phyloP scores from a whole-genome alignment of 2,113 vertebrate genomes.

The Scopus umbretta region DNA sequence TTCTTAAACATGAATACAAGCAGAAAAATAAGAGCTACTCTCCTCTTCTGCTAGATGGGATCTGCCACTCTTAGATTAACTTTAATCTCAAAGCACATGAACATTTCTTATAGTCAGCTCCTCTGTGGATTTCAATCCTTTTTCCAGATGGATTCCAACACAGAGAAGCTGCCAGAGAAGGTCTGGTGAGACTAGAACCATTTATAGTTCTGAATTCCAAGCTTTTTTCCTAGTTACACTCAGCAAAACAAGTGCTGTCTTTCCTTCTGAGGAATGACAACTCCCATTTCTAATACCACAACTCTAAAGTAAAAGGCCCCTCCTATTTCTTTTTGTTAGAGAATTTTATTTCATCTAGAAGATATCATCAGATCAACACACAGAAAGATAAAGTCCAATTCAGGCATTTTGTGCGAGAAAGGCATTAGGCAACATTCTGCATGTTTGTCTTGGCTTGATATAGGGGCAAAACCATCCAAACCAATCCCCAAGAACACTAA shows the following conservation, averaged over 20 bases:
- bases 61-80: not conserved
- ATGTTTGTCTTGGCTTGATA: not conserved
- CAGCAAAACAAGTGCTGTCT: not conserved
- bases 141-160: not conserved
- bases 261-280: not conserved
- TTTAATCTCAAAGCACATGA: not conserved
- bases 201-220: not conserved
- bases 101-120: not conserved
- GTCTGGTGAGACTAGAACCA: not conserved
- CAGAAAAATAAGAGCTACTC: not conserved
- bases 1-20: not conserved
- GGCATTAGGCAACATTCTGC: not conserved
- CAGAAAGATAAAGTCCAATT: not conserved
- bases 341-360: not conserved
- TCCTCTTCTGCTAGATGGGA: not conserved
- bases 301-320: not conserved
- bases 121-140: not conserved
- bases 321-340: not conserved
- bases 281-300: not conserved
- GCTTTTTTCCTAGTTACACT: not conserved
- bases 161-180: not conserved
- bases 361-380: not conserved
- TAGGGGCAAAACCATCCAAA: not conserved
- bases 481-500: not conserved
- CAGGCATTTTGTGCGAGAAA: not conserved